Evolutionary conservation across 2,888 invertebrate species (phyloP).

Genomic region (Andrena trimmerana): DNA sequence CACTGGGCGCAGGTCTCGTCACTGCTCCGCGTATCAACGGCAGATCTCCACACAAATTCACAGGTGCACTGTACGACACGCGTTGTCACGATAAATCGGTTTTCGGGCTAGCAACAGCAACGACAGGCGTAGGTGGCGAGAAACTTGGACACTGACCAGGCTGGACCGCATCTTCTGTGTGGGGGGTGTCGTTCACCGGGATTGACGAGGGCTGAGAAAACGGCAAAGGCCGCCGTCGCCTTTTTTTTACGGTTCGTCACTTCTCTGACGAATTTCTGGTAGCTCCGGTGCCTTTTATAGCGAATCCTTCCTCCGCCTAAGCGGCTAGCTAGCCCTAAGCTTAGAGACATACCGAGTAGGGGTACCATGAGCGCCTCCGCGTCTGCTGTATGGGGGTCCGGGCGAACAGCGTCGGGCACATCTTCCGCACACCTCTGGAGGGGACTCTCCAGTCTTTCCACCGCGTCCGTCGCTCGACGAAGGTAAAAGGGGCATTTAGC

Average conservation of each 20-base stretch:
- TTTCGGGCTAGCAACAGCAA: no score
- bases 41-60: slow-evolving; percentile 20
- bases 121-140: not conserved
- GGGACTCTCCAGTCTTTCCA: slow-evolving; percentile 44
- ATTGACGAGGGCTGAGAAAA: slow-evolving; percentile 35
- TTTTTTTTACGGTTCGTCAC: slow-evolving; percentile 71
- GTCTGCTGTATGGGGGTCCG: slow-evolving; percentile 66
- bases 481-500: slow-evolving; percentile 56
- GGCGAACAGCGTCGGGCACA: slow-evolving; percentile 43
- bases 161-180: slow-evolving; percentile 66
- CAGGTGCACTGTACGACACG: slow-evolving; percentile 39
- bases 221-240: slow-evolving; percentile 67
- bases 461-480: slow-evolving; percentile 7
- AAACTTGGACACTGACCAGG: slow-evolving; percentile 71
- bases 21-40: not conserved
- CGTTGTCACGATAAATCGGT: not conserved
- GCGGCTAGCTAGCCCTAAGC: slow-evolving; percentile 64
- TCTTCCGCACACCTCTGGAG: slow-evolving; percentile 59
- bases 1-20: slow-evolving; percentile 5
- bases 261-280: slow-evolving; percentile 78
- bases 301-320: slow-evolving; percentile 67
- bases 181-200: slow-evolving; percentile 44
- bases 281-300: slow-evolving; percentile 80
- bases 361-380: slow-evolving; percentile 57
- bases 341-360: slow-evolving; percentile 69